Base-by-base conservation (phyloP, 2,797 vertebrate genomes). In the Catostomus latipinnis region DNA sequence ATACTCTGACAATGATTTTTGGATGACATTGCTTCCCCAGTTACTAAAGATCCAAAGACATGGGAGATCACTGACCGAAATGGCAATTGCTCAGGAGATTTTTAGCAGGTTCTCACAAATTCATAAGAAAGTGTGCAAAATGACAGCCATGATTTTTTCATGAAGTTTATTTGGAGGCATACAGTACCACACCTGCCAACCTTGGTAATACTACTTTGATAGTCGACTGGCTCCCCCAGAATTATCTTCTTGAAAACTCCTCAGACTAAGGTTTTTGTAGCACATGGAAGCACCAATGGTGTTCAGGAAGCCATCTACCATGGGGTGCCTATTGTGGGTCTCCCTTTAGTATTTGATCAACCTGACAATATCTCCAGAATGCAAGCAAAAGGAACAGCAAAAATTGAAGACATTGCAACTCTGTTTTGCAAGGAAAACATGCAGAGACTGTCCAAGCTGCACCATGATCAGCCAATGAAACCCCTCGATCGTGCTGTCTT, bases 21-120 rank as follows among this genome's bases (percentile, higher is more conserved):
- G 74, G 7, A 5, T 2, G 0, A 1, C 57, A 12, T 74, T 74
- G 12, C 49, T 75, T n/a, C 48, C 13, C 0, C 67, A 22, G 5
- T 8, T 75, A 14, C 66, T 81, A 6, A 6, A 48, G 22, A 60
- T 75, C 46, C 48, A 77, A 70, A 70, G 80, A 61, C 16, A 76
- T 34, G 67, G 52, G n/a, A 62, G 16, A 22, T 71, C 14, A 14
- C 1, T 12, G 46, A 63, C 50, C 18, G 34, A 34, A 45, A 45
- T n/a, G 46, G 69, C 14, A 13, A 50, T 57, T 48, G 46, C 34
- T 8, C 11, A 63, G 43, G 61, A 63, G 61, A n/a, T 63, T 11
- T 63, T 13, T 45, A 45, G 61, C 61, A 45, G 61, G 6, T 63
- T 63, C 4, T 4, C 34, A 63, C 2, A 8, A 63, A 45, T 63